A percentile compares a stretch with the other conserved stretches of the same genome.
Conservation (phyloP, 2,797 vertebrate species). For the Oceanodroma leucorhoa region DNA sequence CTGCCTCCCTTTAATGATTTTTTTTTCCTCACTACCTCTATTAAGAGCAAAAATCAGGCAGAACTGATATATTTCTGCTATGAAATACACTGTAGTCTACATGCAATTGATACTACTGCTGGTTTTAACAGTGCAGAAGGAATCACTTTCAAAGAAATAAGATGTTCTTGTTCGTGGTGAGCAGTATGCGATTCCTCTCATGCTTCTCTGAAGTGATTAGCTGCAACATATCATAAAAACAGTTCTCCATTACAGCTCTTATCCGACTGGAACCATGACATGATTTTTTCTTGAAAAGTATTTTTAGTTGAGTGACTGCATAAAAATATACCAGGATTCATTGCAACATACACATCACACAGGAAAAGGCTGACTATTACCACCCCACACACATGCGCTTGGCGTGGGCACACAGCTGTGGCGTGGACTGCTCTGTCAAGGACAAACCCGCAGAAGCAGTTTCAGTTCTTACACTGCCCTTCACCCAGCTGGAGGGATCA, state of each 20-base stretch:
- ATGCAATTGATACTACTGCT: not conserved
- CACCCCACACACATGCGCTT: fast-evolving
- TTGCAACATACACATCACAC: not conserved
- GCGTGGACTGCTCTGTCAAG: not conserved
- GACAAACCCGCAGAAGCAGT: not conserved
- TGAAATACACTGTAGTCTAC: not conserved
- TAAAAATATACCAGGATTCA: not conserved
- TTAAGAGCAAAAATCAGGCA: not conserved
- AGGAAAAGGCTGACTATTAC: not conserved
- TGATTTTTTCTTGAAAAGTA: not conserved
- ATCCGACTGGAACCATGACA: not conserved
- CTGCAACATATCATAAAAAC: not conserved
- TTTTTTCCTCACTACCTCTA: not conserved
- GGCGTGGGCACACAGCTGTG: not conserved
- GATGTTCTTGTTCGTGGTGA: not conserved
- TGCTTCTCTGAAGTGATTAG: not conserved
- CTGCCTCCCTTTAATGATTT: not conserved
- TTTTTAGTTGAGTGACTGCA: not conserved
- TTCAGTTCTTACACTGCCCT: not conserved
- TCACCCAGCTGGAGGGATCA: not conserved
- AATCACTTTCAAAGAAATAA: not conserved
- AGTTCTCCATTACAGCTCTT: not conserved
- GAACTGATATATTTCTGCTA: not conserved
- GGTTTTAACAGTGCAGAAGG: not conserved
- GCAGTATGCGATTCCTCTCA: not conserved